Conservation (phyloP, 1,140 invertebrate genomes). For the Cyclargus thomasi region DNA sequence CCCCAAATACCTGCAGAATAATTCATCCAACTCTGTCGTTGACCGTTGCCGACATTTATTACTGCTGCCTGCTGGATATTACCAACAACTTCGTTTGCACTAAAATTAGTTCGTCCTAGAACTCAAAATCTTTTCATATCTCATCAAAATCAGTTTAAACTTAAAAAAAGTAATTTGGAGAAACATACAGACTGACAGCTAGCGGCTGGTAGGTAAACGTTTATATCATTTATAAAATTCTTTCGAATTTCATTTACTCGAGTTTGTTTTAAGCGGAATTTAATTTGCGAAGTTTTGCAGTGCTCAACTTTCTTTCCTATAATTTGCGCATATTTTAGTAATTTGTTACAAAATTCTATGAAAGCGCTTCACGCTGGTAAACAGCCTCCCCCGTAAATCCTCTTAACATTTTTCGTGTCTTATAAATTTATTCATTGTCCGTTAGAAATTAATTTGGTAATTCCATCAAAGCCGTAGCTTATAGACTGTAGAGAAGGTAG, state of each 20-base stretch:
- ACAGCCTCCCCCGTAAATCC: not conserved
- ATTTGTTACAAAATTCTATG: not conserved
- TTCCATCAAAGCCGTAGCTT: not conserved
- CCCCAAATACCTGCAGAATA: not conserved
- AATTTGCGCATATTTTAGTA: not conserved
- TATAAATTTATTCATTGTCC: not conserved
- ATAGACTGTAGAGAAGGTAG: not conserved
- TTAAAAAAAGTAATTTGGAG: too few species aligned
- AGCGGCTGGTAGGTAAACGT: too few species aligned
- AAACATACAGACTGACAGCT: too few species aligned
- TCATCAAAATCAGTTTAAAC: too few species aligned
- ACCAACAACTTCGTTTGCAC: too few species aligned
- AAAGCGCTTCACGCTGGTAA: not conserved
- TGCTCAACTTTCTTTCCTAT: not conserved
- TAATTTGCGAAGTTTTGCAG: not conserved
- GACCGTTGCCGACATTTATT: too few species aligned
- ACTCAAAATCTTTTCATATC: too few species aligned
- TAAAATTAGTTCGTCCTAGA: too few species aligned
- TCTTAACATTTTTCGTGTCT: not conserved
- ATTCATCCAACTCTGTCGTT: not conserved
- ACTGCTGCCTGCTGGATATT: too few species aligned
- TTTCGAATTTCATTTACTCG: too few species aligned
- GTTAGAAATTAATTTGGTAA: slow-evolving; percentile 1
- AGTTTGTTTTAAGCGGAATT: not conserved
- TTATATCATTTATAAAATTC: too few species aligned